Conservation (phyloP, 2,113 vertebrate species). For the Gopherus evgoodei region DNA sequence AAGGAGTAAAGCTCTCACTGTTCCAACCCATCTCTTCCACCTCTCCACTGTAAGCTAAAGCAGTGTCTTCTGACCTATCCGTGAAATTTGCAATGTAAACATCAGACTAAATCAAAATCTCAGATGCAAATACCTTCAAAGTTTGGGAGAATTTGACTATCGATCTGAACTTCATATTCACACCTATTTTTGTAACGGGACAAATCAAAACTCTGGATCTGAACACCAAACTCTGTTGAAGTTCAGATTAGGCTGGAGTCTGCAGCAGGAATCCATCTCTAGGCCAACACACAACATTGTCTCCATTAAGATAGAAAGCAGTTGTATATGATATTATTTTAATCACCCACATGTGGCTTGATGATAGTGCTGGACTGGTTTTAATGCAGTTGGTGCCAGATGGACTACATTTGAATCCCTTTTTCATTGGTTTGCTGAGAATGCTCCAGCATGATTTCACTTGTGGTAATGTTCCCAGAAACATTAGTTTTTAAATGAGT, state of each 20-base stretch:
- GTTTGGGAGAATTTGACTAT: background rate
- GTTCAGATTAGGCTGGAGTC: background rate
- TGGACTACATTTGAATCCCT: background rate
- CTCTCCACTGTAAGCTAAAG: background rate
- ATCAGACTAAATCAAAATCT: background rate
- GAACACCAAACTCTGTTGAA: background rate
- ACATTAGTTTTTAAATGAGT: background rate
- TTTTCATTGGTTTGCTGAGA: background rate
- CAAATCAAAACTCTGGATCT: background rate
- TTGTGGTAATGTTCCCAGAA: background rate
- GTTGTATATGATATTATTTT: rapidly evolving
- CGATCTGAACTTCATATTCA: background rate
- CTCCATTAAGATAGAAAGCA: rapidly evolving
- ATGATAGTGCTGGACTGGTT: background rate
- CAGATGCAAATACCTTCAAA: background rate
- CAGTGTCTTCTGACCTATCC: background rate
- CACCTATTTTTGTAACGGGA: background rate
- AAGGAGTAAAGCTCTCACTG: background rate
- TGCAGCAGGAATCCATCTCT: background rate
- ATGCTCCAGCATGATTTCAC: background rate
- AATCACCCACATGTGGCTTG: background rate
- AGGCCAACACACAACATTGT: rapidly evolving
- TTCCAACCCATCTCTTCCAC: background rate
- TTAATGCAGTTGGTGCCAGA: background rate
- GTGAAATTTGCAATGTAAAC: background rate